Conservation (phyloP, 1,140 invertebrate species). For the Gyrodactylus salaris region DNA sequence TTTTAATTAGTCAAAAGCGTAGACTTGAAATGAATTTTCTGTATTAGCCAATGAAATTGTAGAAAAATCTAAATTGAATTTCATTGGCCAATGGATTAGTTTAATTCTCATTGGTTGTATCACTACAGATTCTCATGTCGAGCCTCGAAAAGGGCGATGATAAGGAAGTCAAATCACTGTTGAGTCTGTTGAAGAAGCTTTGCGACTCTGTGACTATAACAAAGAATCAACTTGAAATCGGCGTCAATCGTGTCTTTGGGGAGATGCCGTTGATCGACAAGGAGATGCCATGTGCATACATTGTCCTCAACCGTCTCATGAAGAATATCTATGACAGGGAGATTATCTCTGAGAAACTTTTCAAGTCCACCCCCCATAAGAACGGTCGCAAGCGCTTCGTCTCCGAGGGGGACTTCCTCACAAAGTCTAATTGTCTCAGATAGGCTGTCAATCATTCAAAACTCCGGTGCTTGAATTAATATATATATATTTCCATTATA, state of each 20-base stretch:
- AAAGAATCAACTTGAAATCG: not conserved
- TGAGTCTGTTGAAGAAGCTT: not conserved
- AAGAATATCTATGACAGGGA: not conserved
- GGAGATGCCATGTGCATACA: not conserved
- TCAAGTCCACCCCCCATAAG: not conserved
- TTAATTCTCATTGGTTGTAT: too few species aligned
- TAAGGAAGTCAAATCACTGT: not conserved
- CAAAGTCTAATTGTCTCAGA: not conserved
- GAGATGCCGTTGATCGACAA: not conserved
- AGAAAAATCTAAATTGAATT: too few species aligned
- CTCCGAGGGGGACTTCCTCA: not conserved
- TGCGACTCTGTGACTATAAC: not conserved
- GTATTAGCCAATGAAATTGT: too few species aligned
- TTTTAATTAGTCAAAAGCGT: too few species aligned
- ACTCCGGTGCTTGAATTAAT: too few species aligned
- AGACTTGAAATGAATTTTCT: too few species aligned
- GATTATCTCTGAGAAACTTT: not conserved
- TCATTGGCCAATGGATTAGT: too few species aligned
- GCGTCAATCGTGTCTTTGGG: not conserved
- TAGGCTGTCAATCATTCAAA: not conserved
- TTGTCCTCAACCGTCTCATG: not conserved
- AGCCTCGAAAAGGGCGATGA: not conserved
- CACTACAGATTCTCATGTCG: not conserved
- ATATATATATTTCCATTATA: too few species aligned
- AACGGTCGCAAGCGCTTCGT: not conserved